phyloP scores from a whole-genome alignment of 2,888 invertebrate species.

The Plebejus anna region DNA sequence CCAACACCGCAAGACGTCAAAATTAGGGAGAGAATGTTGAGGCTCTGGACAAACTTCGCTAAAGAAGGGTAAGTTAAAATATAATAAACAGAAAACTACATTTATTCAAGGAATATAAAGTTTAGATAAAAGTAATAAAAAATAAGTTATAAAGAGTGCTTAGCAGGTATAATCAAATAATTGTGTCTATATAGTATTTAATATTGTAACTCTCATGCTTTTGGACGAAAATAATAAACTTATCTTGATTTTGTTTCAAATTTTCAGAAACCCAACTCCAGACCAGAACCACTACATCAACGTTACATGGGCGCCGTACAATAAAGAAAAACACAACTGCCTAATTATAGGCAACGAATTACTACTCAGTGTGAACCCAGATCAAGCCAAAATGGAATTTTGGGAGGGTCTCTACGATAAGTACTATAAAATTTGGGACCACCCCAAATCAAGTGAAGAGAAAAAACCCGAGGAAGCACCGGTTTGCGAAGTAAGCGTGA shows the following conservation, averaged over 20 bases:
- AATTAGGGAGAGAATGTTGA: slow-evolving; percentile 64
- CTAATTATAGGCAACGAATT: slow-evolving; percentile 58
- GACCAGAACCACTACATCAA: slow-evolving; percentile 64
- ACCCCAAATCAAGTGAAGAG: slow-evolving; percentile 44
- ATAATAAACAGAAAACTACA: neutral
- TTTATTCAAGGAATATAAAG: neutral
- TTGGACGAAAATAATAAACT: neutral
- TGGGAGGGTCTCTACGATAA: slow-evolving; percentile 66
- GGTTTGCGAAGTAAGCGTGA: slow-evolving; percentile 32
- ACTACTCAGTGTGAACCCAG: slow-evolving; percentile 53
- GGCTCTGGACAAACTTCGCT: slow-evolving; percentile 73
- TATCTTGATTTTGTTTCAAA: slow-evolving; percentile 11
- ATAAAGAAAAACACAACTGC: slow-evolving; percentile 60
- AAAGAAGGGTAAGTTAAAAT: slow-evolving; percentile 63
- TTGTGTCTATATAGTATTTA: neutral
- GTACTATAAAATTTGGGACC: slow-evolving; percentile 65
- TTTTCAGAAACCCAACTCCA: slow-evolving; percentile 68
- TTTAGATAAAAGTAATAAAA: neutral
- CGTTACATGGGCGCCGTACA: slow-evolving; percentile 65
- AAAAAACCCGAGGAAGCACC: slow-evolving; percentile 15
- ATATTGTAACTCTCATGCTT: neutral
- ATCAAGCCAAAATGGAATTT: slow-evolving; percentile 66
- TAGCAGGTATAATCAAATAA: neutral
- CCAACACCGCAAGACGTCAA: slow-evolving; percentile 59
- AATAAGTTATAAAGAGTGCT: neutral